Percentiles rank a stretch among this genome's conserved stretches.
Evolutionary conservation across 2,797 vertebrate species (phyloP).

Genomic region (Cercopithecus hamlyni): DNA sequence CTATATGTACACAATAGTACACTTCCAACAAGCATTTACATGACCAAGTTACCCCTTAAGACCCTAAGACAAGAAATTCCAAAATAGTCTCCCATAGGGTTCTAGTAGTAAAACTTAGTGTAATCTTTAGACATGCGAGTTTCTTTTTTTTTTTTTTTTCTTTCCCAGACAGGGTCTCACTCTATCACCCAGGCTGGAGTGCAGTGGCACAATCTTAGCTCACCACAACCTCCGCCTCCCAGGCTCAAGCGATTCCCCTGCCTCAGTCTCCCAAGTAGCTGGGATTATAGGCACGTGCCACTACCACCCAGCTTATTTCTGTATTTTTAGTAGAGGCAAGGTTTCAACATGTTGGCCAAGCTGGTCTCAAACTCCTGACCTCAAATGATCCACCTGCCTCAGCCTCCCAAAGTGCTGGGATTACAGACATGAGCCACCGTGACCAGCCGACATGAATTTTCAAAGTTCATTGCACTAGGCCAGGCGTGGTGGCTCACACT

Average conservation of each 20-base stretch:
- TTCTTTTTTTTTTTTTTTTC: neutral
- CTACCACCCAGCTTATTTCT: neutral
- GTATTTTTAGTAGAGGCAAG: neutral
- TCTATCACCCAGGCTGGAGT: neutral
- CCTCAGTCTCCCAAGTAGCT: neutral
- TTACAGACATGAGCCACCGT: no score
- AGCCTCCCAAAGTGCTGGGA: no score
- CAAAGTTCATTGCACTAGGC: neutral
- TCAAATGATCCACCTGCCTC: no score
- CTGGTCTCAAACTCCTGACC: no score
- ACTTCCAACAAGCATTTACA: neutral
- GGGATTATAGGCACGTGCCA: neutral
- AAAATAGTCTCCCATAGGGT: neutral
- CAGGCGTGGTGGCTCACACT: no score
- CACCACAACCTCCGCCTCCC: neutral
- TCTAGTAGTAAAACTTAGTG: neutral
- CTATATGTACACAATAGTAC: neutral
- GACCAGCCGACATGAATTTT: no score
- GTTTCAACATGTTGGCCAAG: neutral
- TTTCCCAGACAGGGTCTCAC: neutral
- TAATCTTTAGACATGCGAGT: neutral
- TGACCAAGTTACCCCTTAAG: neutral
- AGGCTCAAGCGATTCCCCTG: neutral
- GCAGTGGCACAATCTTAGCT: neutral
- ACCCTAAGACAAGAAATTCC: constrained; percentile 9